Conservation (phyloP, 2,113 vertebrate species). For the Macroglossus sobrinus region DNA sequence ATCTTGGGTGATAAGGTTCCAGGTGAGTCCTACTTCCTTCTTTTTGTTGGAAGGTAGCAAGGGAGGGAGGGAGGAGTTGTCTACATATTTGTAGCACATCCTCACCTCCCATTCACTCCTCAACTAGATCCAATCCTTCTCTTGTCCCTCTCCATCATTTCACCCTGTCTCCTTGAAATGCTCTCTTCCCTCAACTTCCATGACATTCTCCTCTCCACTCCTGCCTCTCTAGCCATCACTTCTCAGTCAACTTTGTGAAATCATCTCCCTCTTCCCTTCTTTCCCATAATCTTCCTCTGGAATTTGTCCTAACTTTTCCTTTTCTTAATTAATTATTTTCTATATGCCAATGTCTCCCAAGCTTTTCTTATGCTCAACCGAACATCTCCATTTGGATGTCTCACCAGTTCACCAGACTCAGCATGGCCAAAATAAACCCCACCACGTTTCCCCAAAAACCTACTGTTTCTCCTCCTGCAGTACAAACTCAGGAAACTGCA, state of each 20-base stretch:
- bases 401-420: neutral
- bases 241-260: neutral
- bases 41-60: neutral
- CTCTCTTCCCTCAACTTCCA: neutral
- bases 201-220: neutral
- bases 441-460: neutral
- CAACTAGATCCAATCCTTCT: neutral
- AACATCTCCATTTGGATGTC: neutral
- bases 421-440: neutral
- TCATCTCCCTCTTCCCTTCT: neutral
- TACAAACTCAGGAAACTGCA: neutral
- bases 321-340: neutral
- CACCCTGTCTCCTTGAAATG: neutral
- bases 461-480: neutral
- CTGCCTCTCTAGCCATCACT: neutral
- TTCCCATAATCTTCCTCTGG: neutral
- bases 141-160: neutral
- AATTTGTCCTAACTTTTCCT: neutral
- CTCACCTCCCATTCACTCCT: neutral
- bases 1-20: neutral
- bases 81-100: neutral
- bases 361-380: neutral
- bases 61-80: too few species aligned
- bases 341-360: neutral
- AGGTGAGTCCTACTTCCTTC: neutral